phyloP scores from a whole-genome alignment of 2,888 invertebrate species.

The Philhelius pedissequus region DNA sequence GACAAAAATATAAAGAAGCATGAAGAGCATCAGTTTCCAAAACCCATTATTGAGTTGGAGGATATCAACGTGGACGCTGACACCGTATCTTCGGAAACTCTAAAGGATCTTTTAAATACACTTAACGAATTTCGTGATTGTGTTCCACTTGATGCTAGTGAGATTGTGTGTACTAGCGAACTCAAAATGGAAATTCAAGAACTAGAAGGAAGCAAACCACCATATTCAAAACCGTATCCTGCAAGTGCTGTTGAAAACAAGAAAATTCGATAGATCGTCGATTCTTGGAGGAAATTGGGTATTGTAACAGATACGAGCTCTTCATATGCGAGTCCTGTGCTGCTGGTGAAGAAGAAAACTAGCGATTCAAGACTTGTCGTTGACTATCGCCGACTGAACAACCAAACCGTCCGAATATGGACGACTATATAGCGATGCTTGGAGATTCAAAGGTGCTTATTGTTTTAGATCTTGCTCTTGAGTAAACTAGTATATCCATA shows the following conservation, averaged over 20 bases:
- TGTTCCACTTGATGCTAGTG: background rate
- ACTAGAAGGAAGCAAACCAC: background rate
- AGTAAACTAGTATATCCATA: no score
- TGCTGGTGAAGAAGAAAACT: no score
- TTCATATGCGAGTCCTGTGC: no score
- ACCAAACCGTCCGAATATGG: background rate
- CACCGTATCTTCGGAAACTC: background rate
- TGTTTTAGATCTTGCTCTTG: conserved; percentile 3
- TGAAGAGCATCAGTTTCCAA: no score
- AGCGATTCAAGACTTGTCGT: no score
- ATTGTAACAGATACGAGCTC: no score
- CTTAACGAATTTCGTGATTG: background rate
- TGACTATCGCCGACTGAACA: no score
- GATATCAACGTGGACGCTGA: background rate
- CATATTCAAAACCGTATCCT: conserved; percentile 4
- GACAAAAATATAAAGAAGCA: no score
- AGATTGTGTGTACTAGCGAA: background rate
- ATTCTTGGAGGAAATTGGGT: no score
- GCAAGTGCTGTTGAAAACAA: no score
- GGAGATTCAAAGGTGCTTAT: background rate
- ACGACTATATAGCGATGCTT: conserved; percentile 4
- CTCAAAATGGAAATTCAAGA: conserved; percentile 2
- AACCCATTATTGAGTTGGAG: no score
- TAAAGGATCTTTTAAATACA: background rate
- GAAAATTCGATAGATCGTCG: no score